Percentiles rank a stretch among this genome's conserved stretches.
phyloP scores from a whole-genome alignment of 1,140 invertebrate genomes.

The Euura lappo region DNA sequence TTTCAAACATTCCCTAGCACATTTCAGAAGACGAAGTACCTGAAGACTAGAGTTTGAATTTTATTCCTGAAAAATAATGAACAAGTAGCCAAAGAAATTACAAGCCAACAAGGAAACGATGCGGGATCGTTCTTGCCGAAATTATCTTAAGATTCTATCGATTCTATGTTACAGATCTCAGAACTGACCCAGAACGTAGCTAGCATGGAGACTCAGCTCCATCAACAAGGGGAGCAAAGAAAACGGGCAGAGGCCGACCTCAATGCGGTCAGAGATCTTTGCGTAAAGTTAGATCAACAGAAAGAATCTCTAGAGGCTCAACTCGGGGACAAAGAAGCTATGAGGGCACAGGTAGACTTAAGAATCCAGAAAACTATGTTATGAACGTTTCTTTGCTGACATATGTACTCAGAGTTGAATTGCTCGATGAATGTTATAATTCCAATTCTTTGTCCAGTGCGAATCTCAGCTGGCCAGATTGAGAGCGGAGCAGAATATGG shows the following conservation, averaged over 20 bases:
- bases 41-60: too few species aligned
- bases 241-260: slow-evolving; percentile 56
- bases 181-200: slow-evolving; percentile 63
- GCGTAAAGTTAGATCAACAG: slow-evolving; percentile 62
- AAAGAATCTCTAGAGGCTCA: slow-evolving; percentile 58
- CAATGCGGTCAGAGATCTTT: slow-evolving; percentile 59
- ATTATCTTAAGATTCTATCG: background rate
- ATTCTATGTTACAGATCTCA: slow-evolving; percentile 52
- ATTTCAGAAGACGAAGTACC: too few species aligned
- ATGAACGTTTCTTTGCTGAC: slow-evolving; percentile 8
- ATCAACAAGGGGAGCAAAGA: slow-evolving; percentile 50
- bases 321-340: slow-evolving; percentile 48
- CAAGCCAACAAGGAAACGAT: slow-evolving; percentile 14
- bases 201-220: slow-evolving; percentile 60
- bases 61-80: too few species aligned
- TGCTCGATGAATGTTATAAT: background rate
- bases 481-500: slow-evolving; percentile 47
- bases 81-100: background rate
- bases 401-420: background rate
- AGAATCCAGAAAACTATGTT: background rate
- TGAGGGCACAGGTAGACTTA: slow-evolving; percentile 47
- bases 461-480: slow-evolving; percentile 53
- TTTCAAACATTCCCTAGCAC: too few species aligned
- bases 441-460: slow-evolving; percentile 37
- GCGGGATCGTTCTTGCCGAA: background rate